Evolutionary conservation across 2,113 vertebrate species (phyloP).

Genomic region (Chloropsis cyanopogon): DNA sequence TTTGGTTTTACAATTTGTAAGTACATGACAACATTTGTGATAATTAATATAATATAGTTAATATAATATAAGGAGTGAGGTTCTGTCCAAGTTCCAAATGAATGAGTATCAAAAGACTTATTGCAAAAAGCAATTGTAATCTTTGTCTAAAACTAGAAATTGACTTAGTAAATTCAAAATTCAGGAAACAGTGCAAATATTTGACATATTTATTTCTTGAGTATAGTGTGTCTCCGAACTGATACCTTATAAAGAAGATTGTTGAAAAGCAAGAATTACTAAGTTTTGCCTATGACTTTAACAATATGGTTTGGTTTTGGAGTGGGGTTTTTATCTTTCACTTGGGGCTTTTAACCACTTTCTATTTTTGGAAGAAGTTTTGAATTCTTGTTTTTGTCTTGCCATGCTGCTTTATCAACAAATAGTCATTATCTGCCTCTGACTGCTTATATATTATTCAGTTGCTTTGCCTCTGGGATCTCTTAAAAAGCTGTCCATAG

Average conservation of each 20-base stretch:
- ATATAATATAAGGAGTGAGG: neutral
- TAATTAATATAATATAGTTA: conserved; percentile 14
- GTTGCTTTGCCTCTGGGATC: conserved; percentile 12
- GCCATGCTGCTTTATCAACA: neutral
- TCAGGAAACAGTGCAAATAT: conserved; percentile 35
- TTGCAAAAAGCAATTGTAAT: neutral
- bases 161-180: neutral
- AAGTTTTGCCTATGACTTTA: neutral
- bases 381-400: neutral
- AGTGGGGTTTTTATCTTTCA: neutral
- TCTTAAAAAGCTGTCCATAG: conserved; percentile 47
- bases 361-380: conserved; percentile 8
- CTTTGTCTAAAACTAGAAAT: neutral
- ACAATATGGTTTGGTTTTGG: neutral
- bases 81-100: conserved; percentile 42
- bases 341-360: neutral
- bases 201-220: conserved; percentile 42
- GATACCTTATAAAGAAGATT: conserved; percentile 54
- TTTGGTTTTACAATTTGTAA: conserved; percentile 55
- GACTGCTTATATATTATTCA: neutral
- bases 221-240: conserved; percentile 43
- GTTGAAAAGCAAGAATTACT: conserved; percentile 38
- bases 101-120: neutral
- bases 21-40: conserved; percentile 36
- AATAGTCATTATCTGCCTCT: neutral